These are phyloP conservation scores for Tetraodon nigroviridis DNA, from an alignment of 2,113 vertebrate species.

Conservation along the genomic window DNA sequence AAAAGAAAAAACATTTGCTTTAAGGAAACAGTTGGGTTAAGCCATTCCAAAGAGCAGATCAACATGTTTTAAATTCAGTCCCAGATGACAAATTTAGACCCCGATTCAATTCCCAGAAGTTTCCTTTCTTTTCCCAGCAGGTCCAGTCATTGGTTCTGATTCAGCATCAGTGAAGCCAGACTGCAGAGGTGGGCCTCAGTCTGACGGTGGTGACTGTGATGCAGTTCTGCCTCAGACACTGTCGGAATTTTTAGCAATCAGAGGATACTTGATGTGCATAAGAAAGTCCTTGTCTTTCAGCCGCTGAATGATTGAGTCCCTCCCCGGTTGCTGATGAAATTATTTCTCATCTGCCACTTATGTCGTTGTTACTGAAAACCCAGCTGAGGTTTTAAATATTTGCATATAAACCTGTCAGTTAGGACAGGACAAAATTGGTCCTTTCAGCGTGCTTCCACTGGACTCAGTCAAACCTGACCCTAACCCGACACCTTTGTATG, in stretches of 20 bases:
- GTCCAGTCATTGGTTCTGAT: slow-evolving; percentile 39
- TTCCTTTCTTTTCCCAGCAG: slow-evolving; percentile 57
- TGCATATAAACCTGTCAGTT: not conserved
- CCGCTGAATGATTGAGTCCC: slow-evolving; percentile 6
- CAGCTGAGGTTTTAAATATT: not conserved
- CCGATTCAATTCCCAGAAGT: not conserved
- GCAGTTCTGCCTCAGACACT: slow-evolving; percentile 11
- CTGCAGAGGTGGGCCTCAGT: slow-evolving; percentile 22
- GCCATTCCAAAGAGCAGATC: not conserved
- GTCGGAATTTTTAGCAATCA: slow-evolving; percentile 16
- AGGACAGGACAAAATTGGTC: no score
- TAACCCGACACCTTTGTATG: no score
- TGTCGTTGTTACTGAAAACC: not conserved
- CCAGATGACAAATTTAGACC: no score
- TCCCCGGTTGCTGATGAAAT: not conserved
- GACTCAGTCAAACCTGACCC: no score
- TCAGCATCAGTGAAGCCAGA: slow-evolving; percentile 34
- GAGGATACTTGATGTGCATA: not conserved
- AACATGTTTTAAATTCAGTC: not conserved
- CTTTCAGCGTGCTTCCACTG: no score
- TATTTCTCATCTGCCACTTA: slow-evolving; percentile 2
- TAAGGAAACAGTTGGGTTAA: not conserved
- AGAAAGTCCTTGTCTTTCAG: not conserved
- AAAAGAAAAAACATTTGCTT: not conserved
- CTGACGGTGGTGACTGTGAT: slow-evolving; percentile 26